Conservation (phyloP, 2,797 vertebrate genomes). For the Sus cebifrons region DNA sequence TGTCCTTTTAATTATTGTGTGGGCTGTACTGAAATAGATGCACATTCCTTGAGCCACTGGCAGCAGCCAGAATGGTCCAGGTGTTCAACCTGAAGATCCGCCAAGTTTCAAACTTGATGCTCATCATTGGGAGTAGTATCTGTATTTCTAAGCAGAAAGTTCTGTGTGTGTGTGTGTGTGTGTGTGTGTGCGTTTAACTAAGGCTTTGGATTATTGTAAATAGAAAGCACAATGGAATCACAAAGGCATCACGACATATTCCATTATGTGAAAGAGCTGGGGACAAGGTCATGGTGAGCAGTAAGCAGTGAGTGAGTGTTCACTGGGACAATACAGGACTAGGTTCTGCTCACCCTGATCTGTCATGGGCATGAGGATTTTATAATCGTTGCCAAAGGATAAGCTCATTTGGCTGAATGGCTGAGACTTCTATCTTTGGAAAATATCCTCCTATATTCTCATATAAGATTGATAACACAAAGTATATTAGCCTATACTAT, state of each 20-base stretch:
- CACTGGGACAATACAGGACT: background rate
- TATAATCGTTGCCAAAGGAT: background rate
- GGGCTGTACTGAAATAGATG: conserved; percentile 82
- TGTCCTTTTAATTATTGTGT: conserved; percentile 87
- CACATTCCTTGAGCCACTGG: conserved; percentile 77
- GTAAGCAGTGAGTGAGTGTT: background rate
- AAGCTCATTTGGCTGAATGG: background rate
- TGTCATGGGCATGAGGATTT: background rate
- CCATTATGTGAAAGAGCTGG: conserved; percentile 7
- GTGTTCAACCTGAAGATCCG: conserved; percentile 75
- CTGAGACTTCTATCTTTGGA: background rate
- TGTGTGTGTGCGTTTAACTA: background rate
- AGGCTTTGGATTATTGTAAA: conserved; percentile 66
- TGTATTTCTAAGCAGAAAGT: conserved; percentile 40
- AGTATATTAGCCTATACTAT: background rate
- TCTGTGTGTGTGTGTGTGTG: background rate
- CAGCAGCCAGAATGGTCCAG: conserved; percentile 73
- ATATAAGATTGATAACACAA: background rate
- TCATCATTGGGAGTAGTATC: conserved; percentile 40
- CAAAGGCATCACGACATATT: background rate
- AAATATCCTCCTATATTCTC: background rate
- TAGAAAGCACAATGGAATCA: background rate
- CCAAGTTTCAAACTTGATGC: conserved; percentile 70
- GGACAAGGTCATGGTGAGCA: background rate
- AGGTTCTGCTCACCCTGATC: rapidly evolving